A percentile compares a stretch with the other conserved stretches of the same genome.
Evolutionary conservation across 2,888 invertebrate species (phyloP).

Genomic region (Brachypalpus laphriformis): DNA sequence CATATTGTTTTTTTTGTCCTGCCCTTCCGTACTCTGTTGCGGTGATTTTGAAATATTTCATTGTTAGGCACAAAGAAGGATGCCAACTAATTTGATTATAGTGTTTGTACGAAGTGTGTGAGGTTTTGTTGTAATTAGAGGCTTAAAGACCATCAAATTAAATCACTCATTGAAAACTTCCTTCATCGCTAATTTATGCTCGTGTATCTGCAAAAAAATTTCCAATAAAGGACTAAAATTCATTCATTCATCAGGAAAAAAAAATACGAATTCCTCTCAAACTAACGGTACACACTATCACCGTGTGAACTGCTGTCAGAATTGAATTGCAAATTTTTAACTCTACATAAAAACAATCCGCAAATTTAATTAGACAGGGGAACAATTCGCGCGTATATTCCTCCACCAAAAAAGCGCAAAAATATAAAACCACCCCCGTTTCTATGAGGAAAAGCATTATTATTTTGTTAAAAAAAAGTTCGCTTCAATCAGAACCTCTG

Average conservation of each 20-base stretch:
- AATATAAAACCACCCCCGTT: neutral
- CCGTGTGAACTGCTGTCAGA: conserved; percentile 39
- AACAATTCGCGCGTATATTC: conserved; percentile 63
- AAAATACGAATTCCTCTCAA: conserved; percentile 21
- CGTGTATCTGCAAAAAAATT: conserved; percentile 6
- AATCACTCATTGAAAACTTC: conserved; percentile 8
- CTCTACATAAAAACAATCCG: conserved; percentile 71
- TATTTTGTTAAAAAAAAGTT: conserved; percentile 20
- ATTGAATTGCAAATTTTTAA: conserved; percentile 74
- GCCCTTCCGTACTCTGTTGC: neutral
- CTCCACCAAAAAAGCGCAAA: conserved; percentile 8
- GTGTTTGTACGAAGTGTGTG: neutral
- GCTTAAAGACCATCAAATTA: conserved; percentile 33
- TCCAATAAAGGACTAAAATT: conserved; percentile 51
- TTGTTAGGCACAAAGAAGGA: neutral
- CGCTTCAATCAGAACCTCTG: conserved; percentile 49
- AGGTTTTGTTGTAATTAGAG: conserved; percentile 26
- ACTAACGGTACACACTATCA: conserved; percentile 50
- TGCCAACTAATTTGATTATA: conserved; percentile 8
- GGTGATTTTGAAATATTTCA: conserved; percentile 42
- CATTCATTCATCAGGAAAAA: conserved; percentile 37
- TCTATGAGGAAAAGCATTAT: neutral
- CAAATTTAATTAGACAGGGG: conserved; percentile 72
- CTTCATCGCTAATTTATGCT: conserved; percentile 49
- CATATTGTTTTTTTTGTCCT: neutral